These are phyloP conservation scores for Delphinapterus leucas DNA, from an alignment of 2,113 vertebrate species.

Conservation along the genomic window DNA sequence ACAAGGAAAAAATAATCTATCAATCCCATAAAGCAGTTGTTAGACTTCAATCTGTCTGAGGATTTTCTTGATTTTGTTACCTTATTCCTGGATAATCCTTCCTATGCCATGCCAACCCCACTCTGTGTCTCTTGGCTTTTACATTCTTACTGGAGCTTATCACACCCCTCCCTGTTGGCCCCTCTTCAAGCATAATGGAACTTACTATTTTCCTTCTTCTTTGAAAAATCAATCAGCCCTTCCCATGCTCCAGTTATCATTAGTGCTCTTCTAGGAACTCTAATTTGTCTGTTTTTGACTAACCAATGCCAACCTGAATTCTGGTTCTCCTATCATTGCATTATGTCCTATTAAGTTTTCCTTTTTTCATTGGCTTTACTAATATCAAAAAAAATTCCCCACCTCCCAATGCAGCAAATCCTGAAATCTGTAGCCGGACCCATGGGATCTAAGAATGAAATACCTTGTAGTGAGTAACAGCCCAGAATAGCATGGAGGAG, in stretches of 20 bases:
- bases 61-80: slow-evolving; percentile 40
- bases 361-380: background rate
- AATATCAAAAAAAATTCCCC: background rate
- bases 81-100: slow-evolving; percentile 17
- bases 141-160: background rate
- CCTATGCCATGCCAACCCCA: background rate
- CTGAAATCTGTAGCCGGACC: slow-evolving; percentile 23
- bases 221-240: slow-evolving; percentile 26
- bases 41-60: slow-evolving; percentile 18
- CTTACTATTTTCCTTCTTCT: background rate
- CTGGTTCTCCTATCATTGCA: background rate
- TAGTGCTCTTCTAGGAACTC: background rate
- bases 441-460: slow-evolving; percentile 65
- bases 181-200: background rate
- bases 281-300: slow-evolving; percentile 13
- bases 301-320: background rate
- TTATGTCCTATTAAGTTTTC: background rate
- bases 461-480: slow-evolving; percentile 35
- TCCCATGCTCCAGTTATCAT: background rate
- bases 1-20: background rate
- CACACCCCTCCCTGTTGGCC: background rate
- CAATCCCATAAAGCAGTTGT: background rate
- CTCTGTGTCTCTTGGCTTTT: background rate
- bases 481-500: slow-evolving; percentile 66
- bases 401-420: background rate